These are phyloP conservation scores for Intellagama lesueurii DNA, from an alignment of 2,797 vertebrate genomes.

Conservation along the genomic window DNA sequence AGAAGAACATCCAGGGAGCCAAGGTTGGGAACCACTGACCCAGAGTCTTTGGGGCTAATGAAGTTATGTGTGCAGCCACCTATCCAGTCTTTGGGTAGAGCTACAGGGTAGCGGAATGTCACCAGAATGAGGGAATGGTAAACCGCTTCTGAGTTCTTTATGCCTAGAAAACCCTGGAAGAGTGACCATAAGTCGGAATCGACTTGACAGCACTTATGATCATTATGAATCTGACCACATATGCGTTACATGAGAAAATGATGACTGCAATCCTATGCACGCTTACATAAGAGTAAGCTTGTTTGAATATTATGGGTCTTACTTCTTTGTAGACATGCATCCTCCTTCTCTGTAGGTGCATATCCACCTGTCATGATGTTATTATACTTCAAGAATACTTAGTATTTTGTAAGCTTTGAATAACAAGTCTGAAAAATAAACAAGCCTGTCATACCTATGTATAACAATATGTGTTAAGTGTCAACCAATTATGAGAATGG, in stretches of 20 bases:
- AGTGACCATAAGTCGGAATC: no score
- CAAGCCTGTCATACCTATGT: slow-evolving; percentile 4
- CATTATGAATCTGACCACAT: background rate
- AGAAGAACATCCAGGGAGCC: no score
- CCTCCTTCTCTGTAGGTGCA: background rate
- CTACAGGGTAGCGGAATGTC: no score
- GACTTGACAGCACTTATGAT: no score
- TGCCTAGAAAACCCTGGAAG: no score
- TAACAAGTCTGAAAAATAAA: slow-evolving; percentile 2
- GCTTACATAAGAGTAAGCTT: no score
- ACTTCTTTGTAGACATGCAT: background rate
- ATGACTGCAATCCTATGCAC: background rate
- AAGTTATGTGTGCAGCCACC: no score
- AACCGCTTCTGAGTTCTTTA: no score
- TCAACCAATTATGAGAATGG: slow-evolving; percentile 14
- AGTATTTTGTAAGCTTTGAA: slow-evolving; percentile 20
- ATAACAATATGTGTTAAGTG: slow-evolving; percentile 3
- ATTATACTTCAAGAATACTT: slow-evolving; percentile 1
- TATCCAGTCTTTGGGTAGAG: no score
- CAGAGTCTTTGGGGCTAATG: no score
- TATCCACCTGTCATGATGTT: background rate
- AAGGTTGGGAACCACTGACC: no score
- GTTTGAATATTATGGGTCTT: background rate
- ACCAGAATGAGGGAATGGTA: no score
- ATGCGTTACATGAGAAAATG: background rate